Evolutionary conservation across 2,888 invertebrate species (phyloP).

Genomic region (Kryphioiulus occultus): DNA sequence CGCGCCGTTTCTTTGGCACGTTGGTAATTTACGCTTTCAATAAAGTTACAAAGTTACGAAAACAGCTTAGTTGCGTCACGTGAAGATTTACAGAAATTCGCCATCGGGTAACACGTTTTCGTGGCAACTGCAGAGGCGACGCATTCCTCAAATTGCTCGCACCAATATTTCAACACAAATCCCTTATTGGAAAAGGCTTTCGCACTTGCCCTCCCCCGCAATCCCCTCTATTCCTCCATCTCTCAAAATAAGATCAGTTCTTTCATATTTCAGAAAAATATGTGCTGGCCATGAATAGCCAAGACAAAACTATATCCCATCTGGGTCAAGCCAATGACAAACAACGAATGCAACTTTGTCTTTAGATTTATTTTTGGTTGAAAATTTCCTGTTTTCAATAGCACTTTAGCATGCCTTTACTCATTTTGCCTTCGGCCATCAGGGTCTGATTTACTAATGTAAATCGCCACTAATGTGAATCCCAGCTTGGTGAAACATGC

Average conservation of each 20-base stretch:
- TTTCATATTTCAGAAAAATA: neutral
- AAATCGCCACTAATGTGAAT: no score
- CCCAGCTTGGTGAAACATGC: no score
- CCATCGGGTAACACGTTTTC: neutral
- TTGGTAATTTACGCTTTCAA: neutral
- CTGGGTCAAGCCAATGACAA: no score
- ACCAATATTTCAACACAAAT: neutral
- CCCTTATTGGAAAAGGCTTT: neutral
- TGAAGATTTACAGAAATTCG: neutral
- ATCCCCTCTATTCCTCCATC: neutral
- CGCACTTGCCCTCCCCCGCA: neutral
- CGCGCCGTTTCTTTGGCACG: neutral
- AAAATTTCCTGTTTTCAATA: no score
- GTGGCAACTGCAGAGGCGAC: neutral
- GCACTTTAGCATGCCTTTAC: no score
- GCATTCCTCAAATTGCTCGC: neutral
- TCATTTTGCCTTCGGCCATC: no score
- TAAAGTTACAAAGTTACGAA: neutral
- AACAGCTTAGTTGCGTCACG: neutral
- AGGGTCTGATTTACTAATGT: no score
- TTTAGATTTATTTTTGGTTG: no score
- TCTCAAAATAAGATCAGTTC: neutral
- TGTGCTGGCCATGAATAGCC: neutral
- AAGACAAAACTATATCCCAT: neutral
- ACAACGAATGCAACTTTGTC: no score